Percentiles rank a stretch among this genome's conserved stretches.
Conservation (phyloP, 2,888 invertebrate species). For the Rhogogaster chlorosoma region DNA sequence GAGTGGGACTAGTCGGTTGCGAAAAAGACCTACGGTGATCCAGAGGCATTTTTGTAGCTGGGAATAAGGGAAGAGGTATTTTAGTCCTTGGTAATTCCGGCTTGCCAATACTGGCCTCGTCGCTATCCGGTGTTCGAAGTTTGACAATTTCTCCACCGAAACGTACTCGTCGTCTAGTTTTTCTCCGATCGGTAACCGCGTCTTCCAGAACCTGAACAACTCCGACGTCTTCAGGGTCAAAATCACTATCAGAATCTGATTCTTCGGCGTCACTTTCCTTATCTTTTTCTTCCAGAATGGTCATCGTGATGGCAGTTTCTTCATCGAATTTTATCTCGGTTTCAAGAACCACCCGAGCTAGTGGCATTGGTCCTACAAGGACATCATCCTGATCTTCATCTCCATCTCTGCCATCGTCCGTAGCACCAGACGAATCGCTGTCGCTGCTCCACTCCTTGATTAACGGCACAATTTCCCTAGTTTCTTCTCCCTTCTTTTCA, state of each 20-base stretch:
- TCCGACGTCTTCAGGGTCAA: constrained; percentile 73
- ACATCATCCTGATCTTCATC: constrained; percentile 54
- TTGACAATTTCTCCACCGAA: constrained; percentile 94
- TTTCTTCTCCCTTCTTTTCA: constrained; percentile 53
- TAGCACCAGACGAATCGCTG: constrained; percentile 69
- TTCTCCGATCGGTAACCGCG: constrained; percentile 73
- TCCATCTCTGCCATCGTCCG: constrained; percentile 68
- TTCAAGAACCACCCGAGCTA: constrained; percentile 84
- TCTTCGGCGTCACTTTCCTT: constrained; percentile 59
- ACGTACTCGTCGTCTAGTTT: constrained; percentile 86
- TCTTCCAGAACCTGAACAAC: constrained; percentile 45
- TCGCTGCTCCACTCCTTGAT: constrained; percentile 64
- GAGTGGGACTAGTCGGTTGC: constrained; percentile 60
- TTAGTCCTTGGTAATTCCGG: constrained; percentile 62
- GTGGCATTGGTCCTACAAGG: constrained; percentile 62
- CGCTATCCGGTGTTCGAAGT: constrained; percentile 91
- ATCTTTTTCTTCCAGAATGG: constrained; percentile 87
- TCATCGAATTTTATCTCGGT: constrained; percentile 91
- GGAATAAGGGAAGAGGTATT: constrained; percentile 79
- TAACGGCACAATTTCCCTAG: constrained; percentile 52
- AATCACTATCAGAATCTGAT: constrained; percentile 65
- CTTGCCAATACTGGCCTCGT: constrained; percentile 78
- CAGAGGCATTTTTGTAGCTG: constrained; percentile 75
- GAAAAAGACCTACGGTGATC: constrained; percentile 56
- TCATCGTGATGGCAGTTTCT: constrained; percentile 91